Percentiles rank a stretch among this genome's conserved stretches.
These are phyloP conservation scores for Equus przewalskii DNA, from an alignment of 2,113 vertebrate genomes.

Conservation along the genomic window DNA sequence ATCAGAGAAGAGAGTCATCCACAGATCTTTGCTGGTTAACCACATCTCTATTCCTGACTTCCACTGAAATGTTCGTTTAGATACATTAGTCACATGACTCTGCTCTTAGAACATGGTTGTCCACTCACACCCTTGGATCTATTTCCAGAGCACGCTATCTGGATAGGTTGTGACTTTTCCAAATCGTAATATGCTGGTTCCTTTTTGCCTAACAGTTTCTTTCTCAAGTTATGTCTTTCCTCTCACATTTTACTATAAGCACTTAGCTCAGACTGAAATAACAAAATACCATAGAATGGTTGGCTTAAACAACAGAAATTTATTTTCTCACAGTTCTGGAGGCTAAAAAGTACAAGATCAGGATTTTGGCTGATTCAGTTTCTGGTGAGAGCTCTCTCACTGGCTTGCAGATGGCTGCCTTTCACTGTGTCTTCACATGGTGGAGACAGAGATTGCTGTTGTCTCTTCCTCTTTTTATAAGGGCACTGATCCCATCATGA, in stretches of 20 bases:
- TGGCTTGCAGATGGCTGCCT: neutral
- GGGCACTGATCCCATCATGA: neutral
- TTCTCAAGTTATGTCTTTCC: neutral
- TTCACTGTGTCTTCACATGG: neutral
- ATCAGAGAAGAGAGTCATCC: neutral
- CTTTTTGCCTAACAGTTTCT: neutral
- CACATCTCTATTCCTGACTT: neutral
- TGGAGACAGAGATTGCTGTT: neutral
- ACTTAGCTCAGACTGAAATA: neutral
- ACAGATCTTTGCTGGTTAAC: neutral
- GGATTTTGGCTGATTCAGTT: neutral
- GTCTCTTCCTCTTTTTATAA: neutral
- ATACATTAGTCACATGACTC: neutral
- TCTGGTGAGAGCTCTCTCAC: neutral
- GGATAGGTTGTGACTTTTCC: neutral
- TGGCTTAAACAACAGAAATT: neutral
- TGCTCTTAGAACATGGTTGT: neutral
- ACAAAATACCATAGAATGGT: neutral
- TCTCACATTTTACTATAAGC: neutral
- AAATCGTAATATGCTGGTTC: neutral
- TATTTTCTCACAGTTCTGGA: neutral
- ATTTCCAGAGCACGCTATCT: neutral
- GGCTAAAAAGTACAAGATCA: neutral
- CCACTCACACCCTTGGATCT: neutral
- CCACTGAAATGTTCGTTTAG: neutral